Evolutionary conservation across 2,113 vertebrate genomes (phyloP).

Genomic region (Gallinago undulata): DNA sequence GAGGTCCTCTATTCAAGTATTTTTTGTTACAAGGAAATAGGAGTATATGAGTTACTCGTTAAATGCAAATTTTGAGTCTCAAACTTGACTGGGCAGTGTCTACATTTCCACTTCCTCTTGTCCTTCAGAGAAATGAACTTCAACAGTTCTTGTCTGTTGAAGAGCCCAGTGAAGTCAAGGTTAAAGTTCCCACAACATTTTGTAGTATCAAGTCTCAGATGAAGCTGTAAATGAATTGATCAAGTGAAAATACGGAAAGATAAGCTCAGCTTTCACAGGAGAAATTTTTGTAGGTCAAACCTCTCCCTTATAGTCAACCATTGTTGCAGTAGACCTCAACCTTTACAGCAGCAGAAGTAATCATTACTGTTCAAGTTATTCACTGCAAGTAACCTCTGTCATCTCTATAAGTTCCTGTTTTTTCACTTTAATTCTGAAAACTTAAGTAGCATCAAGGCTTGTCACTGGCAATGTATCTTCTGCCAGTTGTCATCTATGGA

Average conservation of each 20-base stretch:
- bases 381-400: not conserved
- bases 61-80: not conserved
- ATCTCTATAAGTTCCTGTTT: not conserved
- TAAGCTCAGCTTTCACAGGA: not conserved
- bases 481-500: rapidly evolving
- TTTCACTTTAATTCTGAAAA: not conserved
- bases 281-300: not conserved
- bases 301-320: not conserved
- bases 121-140: not conserved
- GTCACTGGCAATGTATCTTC: not conserved
- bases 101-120: not conserved
- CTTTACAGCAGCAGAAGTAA: not conserved
- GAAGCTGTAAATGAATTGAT: not conserved
- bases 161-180: not conserved
- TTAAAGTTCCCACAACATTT: not conserved
- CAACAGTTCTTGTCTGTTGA: not conserved
- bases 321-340: not conserved
- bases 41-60: not conserved
- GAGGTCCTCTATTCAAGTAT: not conserved
- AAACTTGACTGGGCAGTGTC: not conserved
- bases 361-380: not conserved
- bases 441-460: not conserved
- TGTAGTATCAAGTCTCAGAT: not conserved
- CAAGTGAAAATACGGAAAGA: not conserved
- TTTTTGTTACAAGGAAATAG: not conserved